These are phyloP conservation scores for Leuciscus waleckii DNA, from an alignment of 2,797 vertebrate genomes.

Conservation along the genomic window DNA sequence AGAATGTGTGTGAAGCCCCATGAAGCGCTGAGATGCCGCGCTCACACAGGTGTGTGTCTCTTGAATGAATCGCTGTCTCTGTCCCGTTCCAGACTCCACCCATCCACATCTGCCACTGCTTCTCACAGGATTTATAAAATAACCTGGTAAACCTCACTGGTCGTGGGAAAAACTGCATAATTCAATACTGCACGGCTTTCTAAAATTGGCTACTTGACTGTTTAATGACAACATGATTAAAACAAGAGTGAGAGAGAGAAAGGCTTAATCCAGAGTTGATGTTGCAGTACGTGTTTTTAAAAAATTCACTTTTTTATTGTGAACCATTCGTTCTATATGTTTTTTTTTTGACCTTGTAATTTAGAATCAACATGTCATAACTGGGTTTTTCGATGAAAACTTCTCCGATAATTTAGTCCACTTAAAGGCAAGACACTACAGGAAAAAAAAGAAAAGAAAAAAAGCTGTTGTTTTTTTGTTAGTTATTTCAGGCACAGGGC, in stretches of 20 bases:
- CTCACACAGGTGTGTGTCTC: neutral
- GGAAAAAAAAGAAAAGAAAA: no score
- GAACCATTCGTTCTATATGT: no score
- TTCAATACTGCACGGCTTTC: neutral
- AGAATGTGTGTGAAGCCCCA: neutral
- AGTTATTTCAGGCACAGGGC: no score
- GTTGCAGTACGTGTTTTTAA: neutral
- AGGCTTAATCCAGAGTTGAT: neutral
- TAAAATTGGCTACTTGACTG: neutral
- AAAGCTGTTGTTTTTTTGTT: no score
- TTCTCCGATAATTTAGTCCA: no score
- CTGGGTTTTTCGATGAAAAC: neutral
- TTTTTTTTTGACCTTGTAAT: neutral
- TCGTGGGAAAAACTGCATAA: neutral
- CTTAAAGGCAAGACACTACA: no score
- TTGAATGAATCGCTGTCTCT: neutral
- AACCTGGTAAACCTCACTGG: neutral
- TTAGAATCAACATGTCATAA: neutral
- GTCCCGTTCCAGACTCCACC: neutral
- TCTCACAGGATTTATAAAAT: neutral
- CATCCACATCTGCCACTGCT: constrained; percentile 5
- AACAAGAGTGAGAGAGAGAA: neutral
- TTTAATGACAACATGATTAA: neutral
- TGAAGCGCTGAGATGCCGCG: neutral
- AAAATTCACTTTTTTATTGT: neutral